A percentile compares a stretch with the other conserved stretches of the same genome.
phyloP scores from a whole-genome alignment of 2,113 vertebrate species.

The Pachycephala philippinensis region DNA sequence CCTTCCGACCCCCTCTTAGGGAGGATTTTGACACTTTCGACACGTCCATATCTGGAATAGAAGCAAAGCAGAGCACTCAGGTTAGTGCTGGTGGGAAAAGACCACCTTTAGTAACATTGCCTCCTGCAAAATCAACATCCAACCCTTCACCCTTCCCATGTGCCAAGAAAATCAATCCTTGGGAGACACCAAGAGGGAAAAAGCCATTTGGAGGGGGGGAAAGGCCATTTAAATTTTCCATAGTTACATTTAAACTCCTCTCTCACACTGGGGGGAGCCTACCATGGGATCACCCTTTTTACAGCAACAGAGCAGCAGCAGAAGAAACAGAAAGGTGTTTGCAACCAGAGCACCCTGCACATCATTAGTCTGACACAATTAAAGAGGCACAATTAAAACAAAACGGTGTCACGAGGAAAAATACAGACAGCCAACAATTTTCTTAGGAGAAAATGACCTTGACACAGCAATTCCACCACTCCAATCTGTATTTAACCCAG shows the following conservation, averaged over 20 bases:
- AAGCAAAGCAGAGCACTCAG: slow-evolving; percentile 41
- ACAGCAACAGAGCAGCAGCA: not conserved
- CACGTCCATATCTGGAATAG: slow-evolving; percentile 92
- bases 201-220: not conserved
- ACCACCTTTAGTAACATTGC: not conserved
- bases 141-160: not conserved
- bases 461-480: not conserved
- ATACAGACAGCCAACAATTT: not conserved
- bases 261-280: not conserved
- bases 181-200: not conserved
- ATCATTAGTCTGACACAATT: not conserved
- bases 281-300: not conserved
- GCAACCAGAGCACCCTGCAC: not conserved
- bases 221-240: not conserved
- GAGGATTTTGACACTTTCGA: slow-evolving; percentile 98
- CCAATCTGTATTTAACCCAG: not conserved
- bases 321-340: not conserved
- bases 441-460: not conserved
- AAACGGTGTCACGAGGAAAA: not conserved
- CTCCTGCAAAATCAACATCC: not conserved
- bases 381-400: not conserved
- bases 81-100: not conserved
- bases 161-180: not conserved
- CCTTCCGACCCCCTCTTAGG: slow-evolving; percentile 97
- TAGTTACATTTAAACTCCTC: not conserved